Evolutionary conservation across 2,797 vertebrate genomes (phyloP).

Genomic region (Poeciliopsis turneri): DNA sequence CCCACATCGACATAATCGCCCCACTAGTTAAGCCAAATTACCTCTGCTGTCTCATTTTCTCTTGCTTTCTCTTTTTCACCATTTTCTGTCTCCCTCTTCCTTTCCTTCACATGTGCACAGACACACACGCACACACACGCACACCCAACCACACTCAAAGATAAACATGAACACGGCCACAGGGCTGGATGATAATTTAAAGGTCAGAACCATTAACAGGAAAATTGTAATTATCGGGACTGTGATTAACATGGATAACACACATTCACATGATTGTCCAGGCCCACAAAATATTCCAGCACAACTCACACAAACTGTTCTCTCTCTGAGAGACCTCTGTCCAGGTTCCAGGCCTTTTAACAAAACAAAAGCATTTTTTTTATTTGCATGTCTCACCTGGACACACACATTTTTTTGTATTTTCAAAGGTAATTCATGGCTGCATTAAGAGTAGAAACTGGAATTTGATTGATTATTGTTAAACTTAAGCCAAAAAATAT

Average conservation of each 20-base stretch:
- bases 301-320: not conserved
- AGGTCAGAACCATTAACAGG: conserved; percentile 68
- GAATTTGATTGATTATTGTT: not conserved
- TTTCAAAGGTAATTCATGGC: not conserved
- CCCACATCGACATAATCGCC: conserved; percentile 48
- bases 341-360: not conserved
- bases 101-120: conserved; percentile 7
- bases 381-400: too few species aligned
- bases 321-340: not conserved
- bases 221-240: conserved; percentile 62
- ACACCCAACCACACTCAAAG: not conserved
- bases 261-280: conserved; percentile 8
- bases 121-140: not conserved
- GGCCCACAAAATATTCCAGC: conserved; percentile 2
- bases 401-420: too few species aligned
- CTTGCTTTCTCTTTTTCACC: conserved; percentile 2
- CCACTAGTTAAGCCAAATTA: conserved; percentile 64
- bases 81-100: not conserved
- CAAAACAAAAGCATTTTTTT: not conserved
- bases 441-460: not conserved
- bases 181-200: conserved; percentile 66
- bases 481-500: not conserved
- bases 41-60: conserved; percentile 45
- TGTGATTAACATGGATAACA: conserved; percentile 55
- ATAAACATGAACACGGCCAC: conserved; percentile 20